phyloP scores from a whole-genome alignment of 2,113 vertebrate genomes.

The Pionites leucogaster region DNA sequence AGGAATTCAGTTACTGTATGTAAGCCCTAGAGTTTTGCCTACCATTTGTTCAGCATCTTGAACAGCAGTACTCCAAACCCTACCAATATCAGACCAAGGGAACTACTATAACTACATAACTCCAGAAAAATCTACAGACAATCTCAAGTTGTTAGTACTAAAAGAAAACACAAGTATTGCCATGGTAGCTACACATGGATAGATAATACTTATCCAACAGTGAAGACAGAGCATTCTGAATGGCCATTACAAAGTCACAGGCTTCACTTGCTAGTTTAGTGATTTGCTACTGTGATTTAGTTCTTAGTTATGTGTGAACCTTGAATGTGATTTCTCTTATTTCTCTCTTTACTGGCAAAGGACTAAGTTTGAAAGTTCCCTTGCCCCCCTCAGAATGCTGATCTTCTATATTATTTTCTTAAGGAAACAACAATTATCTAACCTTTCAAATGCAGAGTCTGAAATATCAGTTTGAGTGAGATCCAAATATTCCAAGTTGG shows the following conservation, averaged over 20 bases:
- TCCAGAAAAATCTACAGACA: not conserved
- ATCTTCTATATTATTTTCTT: not conserved
- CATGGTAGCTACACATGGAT: not conserved
- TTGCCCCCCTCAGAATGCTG: not conserved
- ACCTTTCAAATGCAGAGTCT: conserved; percentile 85
- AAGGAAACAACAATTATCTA: conserved; percentile 12
- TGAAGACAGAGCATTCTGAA: not conserved
- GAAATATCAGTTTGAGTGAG: conserved; percentile 94
- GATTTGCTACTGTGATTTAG: not conserved
- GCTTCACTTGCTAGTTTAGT: not conserved
- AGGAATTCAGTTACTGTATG: not conserved
- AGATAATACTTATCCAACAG: not conserved
- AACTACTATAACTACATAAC: not conserved
- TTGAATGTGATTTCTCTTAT: not conserved
- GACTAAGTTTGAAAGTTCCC: not conserved
- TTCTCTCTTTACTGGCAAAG: not conserved
- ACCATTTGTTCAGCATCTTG: not conserved
- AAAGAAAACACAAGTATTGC: not conserved
- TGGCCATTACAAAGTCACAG: not conserved
- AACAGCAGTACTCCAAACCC: not conserved
- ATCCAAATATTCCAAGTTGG: conserved; percentile 90
- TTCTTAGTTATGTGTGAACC: not conserved
- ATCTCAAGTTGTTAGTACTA: not conserved
- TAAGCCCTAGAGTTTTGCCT: not conserved
- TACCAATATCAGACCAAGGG: not conserved